These are phyloP conservation scores for Clepsis dumicolana DNA, from an alignment of 2,888 invertebrate species.

Conservation along the genomic window DNA sequence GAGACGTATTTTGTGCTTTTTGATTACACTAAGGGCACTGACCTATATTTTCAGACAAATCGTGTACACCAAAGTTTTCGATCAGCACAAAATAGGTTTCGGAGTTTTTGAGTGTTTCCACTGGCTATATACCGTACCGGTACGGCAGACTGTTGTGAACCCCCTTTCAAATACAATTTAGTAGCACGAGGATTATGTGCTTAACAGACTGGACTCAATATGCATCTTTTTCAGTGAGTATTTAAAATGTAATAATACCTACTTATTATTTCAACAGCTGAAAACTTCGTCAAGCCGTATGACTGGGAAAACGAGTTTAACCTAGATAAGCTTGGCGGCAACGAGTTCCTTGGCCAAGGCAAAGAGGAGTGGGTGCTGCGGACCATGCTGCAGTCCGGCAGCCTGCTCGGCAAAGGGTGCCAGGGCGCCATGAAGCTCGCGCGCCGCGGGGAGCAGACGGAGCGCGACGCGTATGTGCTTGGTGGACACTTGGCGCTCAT, in stretches of 20 bases:
- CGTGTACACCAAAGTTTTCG: too few relatives aligned
- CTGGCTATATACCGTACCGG: too few relatives aligned
- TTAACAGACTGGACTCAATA: too few relatives aligned
- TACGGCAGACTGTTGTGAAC: too few relatives aligned
- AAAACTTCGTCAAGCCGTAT: conserved; percentile 59
- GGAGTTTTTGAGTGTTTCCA: too few relatives aligned
- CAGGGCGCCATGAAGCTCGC: conserved; percentile 78
- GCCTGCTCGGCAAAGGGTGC: conserved; percentile 78
- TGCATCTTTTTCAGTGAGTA: too few relatives aligned
- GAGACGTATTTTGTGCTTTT: too few relatives aligned
- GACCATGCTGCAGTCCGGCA: conserved; percentile 76
- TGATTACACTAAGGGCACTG: too few relatives aligned
- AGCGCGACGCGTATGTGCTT: conserved; percentile 70
- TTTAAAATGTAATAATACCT: neutral
- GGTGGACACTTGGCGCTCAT: conserved; percentile 76
- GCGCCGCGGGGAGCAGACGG: conserved; percentile 60
- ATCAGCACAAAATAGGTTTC: too few relatives aligned
- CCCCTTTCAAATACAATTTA: too few relatives aligned
- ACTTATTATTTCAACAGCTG: conserved; percentile 51
- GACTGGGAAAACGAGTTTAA: conserved; percentile 77
- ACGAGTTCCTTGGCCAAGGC: conserved; percentile 72
- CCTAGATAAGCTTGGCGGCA: conserved; percentile 70
- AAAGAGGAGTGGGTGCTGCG: conserved; percentile 75
- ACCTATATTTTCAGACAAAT: too few relatives aligned
- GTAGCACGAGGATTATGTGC: too few relatives aligned